A percentile compares a stretch with the other conserved stretches of the same genome.
Conservation (phyloP, 2,797 vertebrate genomes). For the Stomatorhinus walkeri region DNA sequence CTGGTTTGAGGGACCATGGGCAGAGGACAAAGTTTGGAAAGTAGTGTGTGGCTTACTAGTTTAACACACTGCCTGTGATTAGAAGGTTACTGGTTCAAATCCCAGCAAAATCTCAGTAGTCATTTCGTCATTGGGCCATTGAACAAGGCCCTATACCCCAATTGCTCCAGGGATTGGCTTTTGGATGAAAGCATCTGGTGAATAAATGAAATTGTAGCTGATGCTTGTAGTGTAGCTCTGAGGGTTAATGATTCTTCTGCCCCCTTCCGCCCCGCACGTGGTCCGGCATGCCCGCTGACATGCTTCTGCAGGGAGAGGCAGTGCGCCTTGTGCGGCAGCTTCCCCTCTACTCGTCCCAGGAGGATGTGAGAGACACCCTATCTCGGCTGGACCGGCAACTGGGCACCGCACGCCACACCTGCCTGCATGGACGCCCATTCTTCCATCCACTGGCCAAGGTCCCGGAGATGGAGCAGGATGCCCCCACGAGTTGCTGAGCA, state of each 20-base stretch:
- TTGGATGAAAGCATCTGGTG: not conserved
- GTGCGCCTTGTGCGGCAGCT: slow-evolving; percentile 81
- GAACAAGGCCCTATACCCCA: not conserved
- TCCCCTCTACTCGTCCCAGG: slow-evolving; percentile 68
- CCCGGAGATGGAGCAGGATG: slow-evolving; percentile 60
- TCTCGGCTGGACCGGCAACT: slow-evolving; percentile 74
- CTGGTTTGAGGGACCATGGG: not conserved
- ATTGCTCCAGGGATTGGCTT: not conserved
- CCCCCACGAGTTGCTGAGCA: not conserved
- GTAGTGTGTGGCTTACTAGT: not conserved
- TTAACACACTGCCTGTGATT: not conserved
- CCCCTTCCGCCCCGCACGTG: not conserved
- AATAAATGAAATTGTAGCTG: not conserved
- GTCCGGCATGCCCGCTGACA: not conserved
- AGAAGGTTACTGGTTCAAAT: not conserved
- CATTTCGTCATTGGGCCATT: not conserved
- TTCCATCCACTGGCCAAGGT: slow-evolving; percentile 70
- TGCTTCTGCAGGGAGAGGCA: slow-evolving; percentile 71
- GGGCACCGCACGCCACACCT: slow-evolving; percentile 58
- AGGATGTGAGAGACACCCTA: slow-evolving; percentile 74
- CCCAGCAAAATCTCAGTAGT: not conserved
- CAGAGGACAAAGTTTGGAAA: not conserved
- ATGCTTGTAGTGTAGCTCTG: not conserved
- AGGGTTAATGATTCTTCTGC: not conserved
- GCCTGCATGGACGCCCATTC: slow-evolving; percentile 84